These are phyloP conservation scores for Drosophila quasianomalipes DNA, from an alignment of 2,888 invertebrate genomes.

Conservation along the genomic window DNA sequence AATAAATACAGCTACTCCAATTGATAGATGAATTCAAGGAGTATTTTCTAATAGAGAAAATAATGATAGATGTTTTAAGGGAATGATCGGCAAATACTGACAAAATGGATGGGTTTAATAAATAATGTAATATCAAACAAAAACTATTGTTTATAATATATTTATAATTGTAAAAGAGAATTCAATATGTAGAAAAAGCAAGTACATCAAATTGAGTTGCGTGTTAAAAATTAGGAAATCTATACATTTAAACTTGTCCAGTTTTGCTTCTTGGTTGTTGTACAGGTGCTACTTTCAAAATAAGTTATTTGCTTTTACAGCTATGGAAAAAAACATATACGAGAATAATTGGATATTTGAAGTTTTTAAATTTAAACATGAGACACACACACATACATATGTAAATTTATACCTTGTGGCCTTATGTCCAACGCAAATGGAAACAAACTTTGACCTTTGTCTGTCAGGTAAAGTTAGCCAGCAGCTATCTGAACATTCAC, in stretches of 20 bases:
- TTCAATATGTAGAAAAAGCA: background rate
- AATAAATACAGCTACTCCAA: background rate
- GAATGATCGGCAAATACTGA: background rate
- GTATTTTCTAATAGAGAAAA: background rate
- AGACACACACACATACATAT: background rate
- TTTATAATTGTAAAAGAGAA: background rate
- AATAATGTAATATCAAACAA: background rate
- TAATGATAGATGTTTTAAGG: no score
- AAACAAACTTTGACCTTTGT: slow-evolving; percentile 36
- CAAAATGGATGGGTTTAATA: background rate
- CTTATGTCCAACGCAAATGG: background rate
- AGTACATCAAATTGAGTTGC: background rate
- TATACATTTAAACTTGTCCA: background rate
- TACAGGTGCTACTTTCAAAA: background rate
- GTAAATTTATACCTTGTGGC: background rate
- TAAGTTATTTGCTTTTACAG: background rate
- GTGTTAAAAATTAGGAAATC: background rate
- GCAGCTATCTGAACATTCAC: background rate
- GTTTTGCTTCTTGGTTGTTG: background rate
- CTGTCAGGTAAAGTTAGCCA: slow-evolving; percentile 12
- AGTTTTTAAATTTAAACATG: background rate
- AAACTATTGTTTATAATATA: background rate
- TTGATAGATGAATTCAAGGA: background rate
- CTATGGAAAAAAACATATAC: background rate
- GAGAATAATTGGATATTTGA: background rate